phyloP scores from a whole-genome alignment of 2,797 vertebrate species.

The Danio albolineatus region DNA sequence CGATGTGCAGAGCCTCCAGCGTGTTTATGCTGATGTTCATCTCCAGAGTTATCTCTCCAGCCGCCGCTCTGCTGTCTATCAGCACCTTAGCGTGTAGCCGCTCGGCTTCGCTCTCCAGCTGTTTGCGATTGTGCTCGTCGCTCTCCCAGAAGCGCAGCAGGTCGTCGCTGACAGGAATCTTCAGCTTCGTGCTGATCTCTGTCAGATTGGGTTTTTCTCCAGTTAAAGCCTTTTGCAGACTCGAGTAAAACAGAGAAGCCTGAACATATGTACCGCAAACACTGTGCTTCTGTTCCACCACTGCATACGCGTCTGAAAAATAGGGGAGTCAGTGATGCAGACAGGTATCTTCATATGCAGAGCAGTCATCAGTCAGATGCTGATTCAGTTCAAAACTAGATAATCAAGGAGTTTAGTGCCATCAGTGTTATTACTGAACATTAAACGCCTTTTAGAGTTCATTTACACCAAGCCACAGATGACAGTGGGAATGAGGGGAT shows the following conservation, averaged over 20 bases:
- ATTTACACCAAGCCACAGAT: too few species aligned
- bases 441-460: too few species aligned
- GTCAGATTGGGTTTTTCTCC: conserved; percentile 46
- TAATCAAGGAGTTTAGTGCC: too few species aligned
- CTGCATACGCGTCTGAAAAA: conserved; percentile 61
- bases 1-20: conserved; percentile 56
- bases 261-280: conserved; percentile 51
- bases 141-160: conserved; percentile 53
- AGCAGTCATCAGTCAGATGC: too few species aligned
- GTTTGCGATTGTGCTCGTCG: conserved; percentile 43
- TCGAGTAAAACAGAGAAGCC: conserved; percentile 59
- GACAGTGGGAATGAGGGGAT: too few species aligned
- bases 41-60: conserved; percentile 51
- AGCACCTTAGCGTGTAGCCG: conserved; percentile 52
- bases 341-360: too few species aligned
- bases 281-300: conserved; percentile 56
- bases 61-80: conserved; percentile 30
- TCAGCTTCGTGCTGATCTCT: conserved; percentile 39
- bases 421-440: too few species aligned
- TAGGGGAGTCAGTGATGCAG: background rate
- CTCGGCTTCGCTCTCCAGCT: conserved; percentile 51
- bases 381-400: too few species aligned
- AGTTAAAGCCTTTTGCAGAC: conserved; percentile 59
- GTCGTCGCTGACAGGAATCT: conserved; percentile 42
- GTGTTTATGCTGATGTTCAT: conserved; percentile 59